Evolutionary conservation across 2,113 vertebrate genomes (phyloP).

Genomic region (Notiomystis cincta): DNA sequence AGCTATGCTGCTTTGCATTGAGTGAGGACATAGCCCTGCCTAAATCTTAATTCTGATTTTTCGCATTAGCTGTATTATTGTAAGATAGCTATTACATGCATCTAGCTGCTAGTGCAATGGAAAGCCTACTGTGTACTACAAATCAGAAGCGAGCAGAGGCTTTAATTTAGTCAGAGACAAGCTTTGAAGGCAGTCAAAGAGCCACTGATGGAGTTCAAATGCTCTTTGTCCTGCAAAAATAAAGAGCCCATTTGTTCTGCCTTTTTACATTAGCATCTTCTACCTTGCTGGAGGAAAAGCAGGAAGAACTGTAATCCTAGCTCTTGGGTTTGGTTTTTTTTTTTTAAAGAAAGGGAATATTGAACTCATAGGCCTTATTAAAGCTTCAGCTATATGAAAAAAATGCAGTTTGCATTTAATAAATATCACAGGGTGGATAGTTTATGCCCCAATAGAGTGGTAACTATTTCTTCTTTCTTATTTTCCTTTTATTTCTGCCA

Average conservation of each 20-base stretch:
- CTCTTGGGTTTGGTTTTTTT: background rate
- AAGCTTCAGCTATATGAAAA: background rate
- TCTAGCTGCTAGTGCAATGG: background rate
- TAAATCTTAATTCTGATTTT: constrained; percentile 1
- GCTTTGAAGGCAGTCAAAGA: constrained; percentile 58
- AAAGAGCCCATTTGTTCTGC: constrained; percentile 38
- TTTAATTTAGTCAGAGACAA: constrained; percentile 50
- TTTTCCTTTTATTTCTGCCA: background rate
- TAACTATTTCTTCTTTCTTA: background rate
- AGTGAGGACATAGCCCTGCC: background rate
- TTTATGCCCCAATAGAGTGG: background rate
- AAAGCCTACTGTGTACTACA: background rate
- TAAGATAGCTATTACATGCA: background rate
- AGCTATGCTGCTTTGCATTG: background rate
- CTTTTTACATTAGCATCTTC: constrained; percentile 24
- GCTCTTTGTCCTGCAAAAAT: constrained; percentile 49
- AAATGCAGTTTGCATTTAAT: background rate
- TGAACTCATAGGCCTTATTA: background rate
- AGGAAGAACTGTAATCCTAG: background rate
- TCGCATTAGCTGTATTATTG: background rate
- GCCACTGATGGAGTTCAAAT: constrained; percentile 46
- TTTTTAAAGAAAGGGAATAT: background rate
- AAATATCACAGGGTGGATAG: background rate
- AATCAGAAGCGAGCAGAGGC: background rate
- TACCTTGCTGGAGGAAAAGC: constrained; percentile 30